phyloP scores from a whole-genome alignment of 2,797 vertebrate genomes.

The Darevskia mixta region DNA sequence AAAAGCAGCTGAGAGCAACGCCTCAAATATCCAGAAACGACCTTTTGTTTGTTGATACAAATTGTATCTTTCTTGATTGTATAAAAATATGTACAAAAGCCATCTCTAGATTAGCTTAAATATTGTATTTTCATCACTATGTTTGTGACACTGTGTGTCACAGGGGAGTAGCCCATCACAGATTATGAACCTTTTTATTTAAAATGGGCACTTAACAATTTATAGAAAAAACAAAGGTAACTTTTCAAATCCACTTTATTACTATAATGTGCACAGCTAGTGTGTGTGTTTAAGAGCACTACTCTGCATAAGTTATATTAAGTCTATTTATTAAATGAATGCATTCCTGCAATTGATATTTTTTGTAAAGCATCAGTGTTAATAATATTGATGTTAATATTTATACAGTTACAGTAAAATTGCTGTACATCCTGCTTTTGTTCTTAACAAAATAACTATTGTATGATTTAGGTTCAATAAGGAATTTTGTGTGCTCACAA shows the following conservation, averaged over 20 bases:
- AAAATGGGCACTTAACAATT: slow-evolving; percentile 91
- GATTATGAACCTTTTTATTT: slow-evolving; percentile 84
- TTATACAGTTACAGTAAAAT: slow-evolving; percentile 62
- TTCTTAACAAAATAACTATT: slow-evolving; percentile 63
- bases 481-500: slow-evolving; percentile 62
- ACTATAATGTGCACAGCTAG: slow-evolving; percentile 78
- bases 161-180: slow-evolving; percentile 93
- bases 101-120: slow-evolving; percentile 85
- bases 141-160: slow-evolving; percentile 99
- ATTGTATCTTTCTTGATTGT: slow-evolving; percentile 99
- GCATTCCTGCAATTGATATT: slow-evolving; percentile 74
- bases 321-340: slow-evolving; percentile 75
- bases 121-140: slow-evolving; percentile 88
- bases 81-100: slow-evolving; percentile 92
- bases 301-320: slow-evolving; percentile 72
- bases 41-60: slow-evolving; percentile 99
- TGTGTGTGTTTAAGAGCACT: slow-evolving; percentile 82
- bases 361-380: slow-evolving; percentile 73
- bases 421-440: slow-evolving; percentile 62
- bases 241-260: slow-evolving; percentile 82
- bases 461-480: slow-evolving; percentile 67
- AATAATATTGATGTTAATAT: slow-evolving; percentile 72
- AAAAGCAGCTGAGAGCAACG: slow-evolving; percentile 86
- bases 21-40: slow-evolving; percentile 98
- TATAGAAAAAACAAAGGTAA: slow-evolving; percentile 84